A percentile compares a stretch with the other conserved stretches of the same genome.
Conservation (phyloP, 2,113 vertebrate genomes). For the Cavia aperea region DNA sequence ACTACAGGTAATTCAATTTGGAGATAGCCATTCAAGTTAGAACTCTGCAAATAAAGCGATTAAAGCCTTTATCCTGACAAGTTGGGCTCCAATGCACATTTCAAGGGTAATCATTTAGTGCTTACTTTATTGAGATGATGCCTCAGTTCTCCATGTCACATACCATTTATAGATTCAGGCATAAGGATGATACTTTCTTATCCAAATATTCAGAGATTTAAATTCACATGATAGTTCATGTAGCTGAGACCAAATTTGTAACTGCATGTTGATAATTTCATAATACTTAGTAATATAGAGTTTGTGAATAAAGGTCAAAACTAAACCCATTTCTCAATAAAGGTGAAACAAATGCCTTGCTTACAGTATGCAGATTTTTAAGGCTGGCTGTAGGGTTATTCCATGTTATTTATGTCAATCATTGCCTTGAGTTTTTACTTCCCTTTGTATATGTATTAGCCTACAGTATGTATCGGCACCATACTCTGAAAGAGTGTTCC, state of each 20-base stretch:
- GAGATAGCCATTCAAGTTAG: neutral
- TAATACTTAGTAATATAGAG: conserved; percentile 4
- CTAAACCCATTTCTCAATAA: conserved; percentile 37
- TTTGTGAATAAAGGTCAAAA: neutral
- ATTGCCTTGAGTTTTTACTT: neutral
- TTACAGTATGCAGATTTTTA: conserved; percentile 12
- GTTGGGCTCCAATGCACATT: neutral
- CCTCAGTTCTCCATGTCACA: neutral
- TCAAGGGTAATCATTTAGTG: neutral
- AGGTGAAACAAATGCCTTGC: conserved; percentile 14
- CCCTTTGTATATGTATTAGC: neutral
- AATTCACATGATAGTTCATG: conserved; percentile 1
- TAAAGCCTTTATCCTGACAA: neutral
- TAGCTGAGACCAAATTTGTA: conserved; percentile 25
- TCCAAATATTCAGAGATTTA: neutral
- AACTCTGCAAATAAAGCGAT: neutral
- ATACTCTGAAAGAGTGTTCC: neutral
- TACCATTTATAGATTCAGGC: neutral
- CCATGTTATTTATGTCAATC: neutral
- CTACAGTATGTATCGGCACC: neutral
- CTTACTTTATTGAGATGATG: neutral
- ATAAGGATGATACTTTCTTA: conserved; percentile 33
- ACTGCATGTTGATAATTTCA: neutral
- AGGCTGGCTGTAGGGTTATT: neutral
- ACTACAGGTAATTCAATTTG: neutral